These are phyloP conservation scores for Melanophora roralis DNA, from an alignment of 2,888 invertebrate species.

Conservation along the genomic window DNA sequence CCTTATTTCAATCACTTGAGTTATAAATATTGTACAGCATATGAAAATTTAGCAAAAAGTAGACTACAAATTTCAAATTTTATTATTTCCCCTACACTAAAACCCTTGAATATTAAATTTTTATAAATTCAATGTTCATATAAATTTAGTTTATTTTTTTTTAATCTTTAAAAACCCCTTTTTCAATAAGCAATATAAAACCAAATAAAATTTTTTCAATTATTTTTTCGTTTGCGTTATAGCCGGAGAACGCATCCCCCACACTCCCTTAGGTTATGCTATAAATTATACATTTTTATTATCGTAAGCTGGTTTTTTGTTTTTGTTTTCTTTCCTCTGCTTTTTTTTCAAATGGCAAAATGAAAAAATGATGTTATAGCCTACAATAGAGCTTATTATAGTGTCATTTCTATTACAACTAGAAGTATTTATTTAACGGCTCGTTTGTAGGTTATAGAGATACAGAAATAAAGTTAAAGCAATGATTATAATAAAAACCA, in stretches of 20 bases:
- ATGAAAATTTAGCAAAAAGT: too few species aligned
- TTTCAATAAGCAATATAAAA: too few species aligned
- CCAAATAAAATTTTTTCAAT: background rate
- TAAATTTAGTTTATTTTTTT: too few species aligned
- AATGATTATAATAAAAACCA: constrained; percentile 20
- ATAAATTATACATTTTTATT: constrained; percentile 38
- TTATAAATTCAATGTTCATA: too few species aligned
- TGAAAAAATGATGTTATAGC: constrained; percentile 29
- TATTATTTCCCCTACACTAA: too few species aligned
- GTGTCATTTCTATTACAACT: constrained; percentile 25
- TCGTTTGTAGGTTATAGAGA: background rate
- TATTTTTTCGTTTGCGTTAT: background rate
- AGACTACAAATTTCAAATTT: too few species aligned
- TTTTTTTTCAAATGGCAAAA: constrained; percentile 42
- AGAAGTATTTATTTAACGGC: background rate
- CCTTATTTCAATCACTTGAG: too few species aligned
- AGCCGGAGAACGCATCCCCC: constrained; percentile 9
- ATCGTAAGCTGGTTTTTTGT: background rate
- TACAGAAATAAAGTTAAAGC: background rate
- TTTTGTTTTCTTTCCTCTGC: background rate
- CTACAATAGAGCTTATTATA: constrained; percentile 42
- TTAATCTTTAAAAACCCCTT: too few species aligned
- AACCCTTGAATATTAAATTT: too few species aligned
- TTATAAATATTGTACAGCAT: too few species aligned
- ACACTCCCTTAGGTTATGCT: constrained; percentile 45